Evolutionary conservation across 2,113 vertebrate species (phyloP).

Genomic region (Myrmecobius fasciatus): DNA sequence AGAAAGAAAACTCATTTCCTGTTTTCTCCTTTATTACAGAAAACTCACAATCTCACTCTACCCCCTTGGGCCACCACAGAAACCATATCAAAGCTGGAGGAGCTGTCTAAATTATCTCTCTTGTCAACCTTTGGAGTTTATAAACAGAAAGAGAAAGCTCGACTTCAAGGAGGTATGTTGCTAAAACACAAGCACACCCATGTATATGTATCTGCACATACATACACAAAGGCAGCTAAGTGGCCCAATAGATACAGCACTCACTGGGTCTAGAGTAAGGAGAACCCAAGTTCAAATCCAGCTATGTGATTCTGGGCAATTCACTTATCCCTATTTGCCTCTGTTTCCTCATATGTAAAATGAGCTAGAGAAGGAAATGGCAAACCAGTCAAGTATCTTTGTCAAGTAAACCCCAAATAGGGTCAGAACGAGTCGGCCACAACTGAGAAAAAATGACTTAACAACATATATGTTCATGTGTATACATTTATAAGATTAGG

Average conservation of each 20-base stretch:
- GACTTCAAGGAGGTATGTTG: constrained; percentile 90
- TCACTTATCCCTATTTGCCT: not conserved
- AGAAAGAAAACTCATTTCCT: constrained; percentile 12
- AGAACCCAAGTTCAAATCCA: not conserved
- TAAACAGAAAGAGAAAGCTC: constrained; percentile 89
- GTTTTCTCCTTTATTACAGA: constrained; percentile 75
- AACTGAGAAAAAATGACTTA: not conserved
- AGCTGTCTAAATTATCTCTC: constrained; percentile 86
- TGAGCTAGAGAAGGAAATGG: not conserved
- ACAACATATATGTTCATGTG: not conserved
- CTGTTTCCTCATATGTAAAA: constrained; percentile 4
- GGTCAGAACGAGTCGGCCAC: not conserved
- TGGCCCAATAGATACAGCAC: not conserved
- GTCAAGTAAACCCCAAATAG: not conserved
- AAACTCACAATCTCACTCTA: constrained; percentile 88
- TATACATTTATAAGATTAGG: not conserved
- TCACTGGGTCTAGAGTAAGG: not conserved
- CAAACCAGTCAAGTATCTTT: not conserved
- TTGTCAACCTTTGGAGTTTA: constrained; percentile 85
- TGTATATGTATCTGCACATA: not conserved
- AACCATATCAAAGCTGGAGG: constrained; percentile 84
- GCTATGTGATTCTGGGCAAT: not conserved
- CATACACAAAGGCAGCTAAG: not conserved
- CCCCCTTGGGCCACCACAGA: constrained; percentile 89
- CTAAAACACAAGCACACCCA: not conserved